phyloP scores from a whole-genome alignment of 2,797 vertebrate species.

The Bovichtus variegatus region DNA sequence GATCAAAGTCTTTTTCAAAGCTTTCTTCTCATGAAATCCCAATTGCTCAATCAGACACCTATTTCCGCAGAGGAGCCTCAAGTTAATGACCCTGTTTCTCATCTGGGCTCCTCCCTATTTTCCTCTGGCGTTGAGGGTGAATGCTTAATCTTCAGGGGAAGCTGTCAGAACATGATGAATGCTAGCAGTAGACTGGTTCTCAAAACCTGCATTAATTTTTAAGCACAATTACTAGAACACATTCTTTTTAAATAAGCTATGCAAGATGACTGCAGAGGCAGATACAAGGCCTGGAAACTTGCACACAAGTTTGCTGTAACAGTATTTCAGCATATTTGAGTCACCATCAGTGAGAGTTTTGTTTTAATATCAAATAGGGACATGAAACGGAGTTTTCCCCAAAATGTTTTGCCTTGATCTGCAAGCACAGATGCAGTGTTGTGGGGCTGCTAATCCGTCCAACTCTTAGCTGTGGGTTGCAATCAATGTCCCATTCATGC shows the following conservation, averaged over 20 bases:
- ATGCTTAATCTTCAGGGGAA: constrained; percentile 78
- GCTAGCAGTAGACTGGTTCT: constrained; percentile 66
- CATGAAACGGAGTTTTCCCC: constrained; percentile 7
- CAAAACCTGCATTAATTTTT: constrained; percentile 82
- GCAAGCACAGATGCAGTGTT: constrained; percentile 43
- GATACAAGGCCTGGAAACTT: constrained; percentile 24
- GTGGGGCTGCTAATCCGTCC: constrained; percentile 32
- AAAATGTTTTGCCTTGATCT: constrained; percentile 52
- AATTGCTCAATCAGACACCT: constrained; percentile 71
- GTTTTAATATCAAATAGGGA: constrained; percentile 9
- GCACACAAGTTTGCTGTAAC: background rate
- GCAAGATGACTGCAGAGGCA: constrained; percentile 46
- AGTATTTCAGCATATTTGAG: constrained; percentile 12
- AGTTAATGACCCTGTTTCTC: constrained; percentile 81
- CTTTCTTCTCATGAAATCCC: constrained; percentile 60
- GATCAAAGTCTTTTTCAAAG: constrained; percentile 60
- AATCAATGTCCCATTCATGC: constrained; percentile 65
- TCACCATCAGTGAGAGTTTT: background rate
- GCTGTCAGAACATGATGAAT: constrained; percentile 84
- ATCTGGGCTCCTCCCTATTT: constrained; percentile 73
- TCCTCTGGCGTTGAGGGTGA: constrained; percentile 64
- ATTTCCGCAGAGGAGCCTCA: constrained; percentile 58
- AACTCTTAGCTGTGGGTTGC: constrained; percentile 45
- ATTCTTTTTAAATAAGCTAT: constrained; percentile 55
- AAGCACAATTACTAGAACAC: constrained; percentile 72